A percentile compares a stretch with the other conserved stretches of the same genome.
Evolutionary conservation across 2,797 vertebrate genomes (phyloP).

Genomic region (Hemibagrus guttatus): DNA sequence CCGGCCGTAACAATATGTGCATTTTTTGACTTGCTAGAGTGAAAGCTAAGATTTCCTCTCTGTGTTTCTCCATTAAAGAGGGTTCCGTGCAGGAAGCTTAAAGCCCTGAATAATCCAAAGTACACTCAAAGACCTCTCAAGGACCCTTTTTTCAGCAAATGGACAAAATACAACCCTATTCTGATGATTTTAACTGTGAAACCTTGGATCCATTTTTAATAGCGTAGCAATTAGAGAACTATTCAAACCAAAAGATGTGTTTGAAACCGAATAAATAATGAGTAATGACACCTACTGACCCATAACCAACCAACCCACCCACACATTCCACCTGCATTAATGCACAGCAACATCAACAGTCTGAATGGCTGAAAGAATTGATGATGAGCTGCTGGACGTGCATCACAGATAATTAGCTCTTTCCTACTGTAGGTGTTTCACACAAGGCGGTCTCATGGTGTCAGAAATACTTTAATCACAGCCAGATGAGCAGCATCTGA

Average conservation of each 20-base stretch:
- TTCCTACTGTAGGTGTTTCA: slow-evolving; percentile 3
- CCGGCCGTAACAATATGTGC: too few relatives aligned
- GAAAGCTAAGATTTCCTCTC: neutral
- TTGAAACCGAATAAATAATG: neutral
- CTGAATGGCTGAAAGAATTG: neutral
- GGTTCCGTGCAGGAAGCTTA: neutral
- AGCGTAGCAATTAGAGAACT: neutral
- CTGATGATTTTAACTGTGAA: neutral
- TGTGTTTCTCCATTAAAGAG: neutral
- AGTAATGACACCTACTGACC: neutral
- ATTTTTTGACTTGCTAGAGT: neutral
- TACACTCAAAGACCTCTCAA: neutral
- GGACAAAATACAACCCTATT: neutral
- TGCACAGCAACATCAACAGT: neutral
- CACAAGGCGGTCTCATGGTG: neutral
- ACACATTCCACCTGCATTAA: neutral
- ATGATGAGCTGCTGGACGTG: neutral
- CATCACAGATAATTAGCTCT: slow-evolving; percentile 26
- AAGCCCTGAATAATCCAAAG: neutral
- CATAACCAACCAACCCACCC: neutral
- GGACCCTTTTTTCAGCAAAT: neutral
- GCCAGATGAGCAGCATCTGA: neutral
- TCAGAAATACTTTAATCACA: slow-evolving; percentile 15
- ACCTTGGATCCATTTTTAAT: neutral
- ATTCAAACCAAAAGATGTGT: neutral